A percentile compares a stretch with the other conserved stretches of the same genome.
phyloP scores from a whole-genome alignment of 2,113 vertebrate genomes.

The Vidua chalybeata region DNA sequence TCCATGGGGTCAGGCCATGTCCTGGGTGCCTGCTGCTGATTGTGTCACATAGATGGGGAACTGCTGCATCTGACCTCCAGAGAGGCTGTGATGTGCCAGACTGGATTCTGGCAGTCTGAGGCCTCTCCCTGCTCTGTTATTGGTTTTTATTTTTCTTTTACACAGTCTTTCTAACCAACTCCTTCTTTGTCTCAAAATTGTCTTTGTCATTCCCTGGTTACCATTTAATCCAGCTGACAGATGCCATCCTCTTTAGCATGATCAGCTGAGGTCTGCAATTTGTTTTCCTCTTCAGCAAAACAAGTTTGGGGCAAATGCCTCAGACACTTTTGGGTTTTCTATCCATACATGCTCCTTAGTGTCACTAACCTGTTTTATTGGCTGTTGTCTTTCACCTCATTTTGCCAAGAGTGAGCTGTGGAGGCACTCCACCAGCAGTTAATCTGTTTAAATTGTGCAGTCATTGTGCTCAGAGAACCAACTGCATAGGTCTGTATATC shows the following conservation, averaged over 20 bases:
- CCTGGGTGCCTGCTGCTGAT: rapidly evolving
- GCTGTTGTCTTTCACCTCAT: not conserved
- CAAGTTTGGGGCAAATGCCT: not conserved
- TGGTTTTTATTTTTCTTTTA: not conserved
- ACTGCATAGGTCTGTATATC: not conserved
- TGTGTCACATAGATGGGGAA: not conserved
- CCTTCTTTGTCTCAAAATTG: not conserved
- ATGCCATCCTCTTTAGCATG: not conserved
- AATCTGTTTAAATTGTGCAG: not conserved
- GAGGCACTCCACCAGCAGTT: not conserved
- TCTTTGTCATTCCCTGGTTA: not conserved
- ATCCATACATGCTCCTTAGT: not conserved
- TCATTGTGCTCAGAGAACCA: not conserved
- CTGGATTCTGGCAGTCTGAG: not conserved
- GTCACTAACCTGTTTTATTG: not conserved
- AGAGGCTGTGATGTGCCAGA: not conserved
- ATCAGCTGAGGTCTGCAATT: not conserved
- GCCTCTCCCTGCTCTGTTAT: not conserved
- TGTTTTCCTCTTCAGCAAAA: not conserved
- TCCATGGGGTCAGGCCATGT: rapidly evolving
- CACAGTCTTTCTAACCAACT: not conserved
- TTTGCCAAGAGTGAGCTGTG: not conserved
- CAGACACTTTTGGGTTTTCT: not conserved
- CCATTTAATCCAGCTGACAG: not conserved
- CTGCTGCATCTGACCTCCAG: not conserved